A percentile compares a stretch with the other conserved stretches of the same genome.
phyloP scores from a whole-genome alignment of 2,113 vertebrate species.

The Carlito syrichta region DNA sequence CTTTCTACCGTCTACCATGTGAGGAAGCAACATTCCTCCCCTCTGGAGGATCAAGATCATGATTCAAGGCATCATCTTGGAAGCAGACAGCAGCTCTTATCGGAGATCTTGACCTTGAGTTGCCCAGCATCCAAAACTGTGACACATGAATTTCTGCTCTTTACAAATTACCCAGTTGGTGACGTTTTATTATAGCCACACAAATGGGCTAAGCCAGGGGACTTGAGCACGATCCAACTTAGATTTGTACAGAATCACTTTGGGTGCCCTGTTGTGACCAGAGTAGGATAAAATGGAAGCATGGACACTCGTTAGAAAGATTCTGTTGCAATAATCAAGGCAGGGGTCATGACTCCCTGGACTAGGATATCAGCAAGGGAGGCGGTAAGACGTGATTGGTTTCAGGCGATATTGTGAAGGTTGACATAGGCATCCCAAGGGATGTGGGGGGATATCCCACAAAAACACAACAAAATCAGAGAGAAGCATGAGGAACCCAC shows the following conservation, averaged over 20 bases:
- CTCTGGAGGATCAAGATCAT: not conserved
- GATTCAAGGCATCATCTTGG: not conserved
- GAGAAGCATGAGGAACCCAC: too few relatives aligned
- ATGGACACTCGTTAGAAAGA: too few relatives aligned
- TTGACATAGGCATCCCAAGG: not conserved
- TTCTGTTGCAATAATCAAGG: too few relatives aligned
- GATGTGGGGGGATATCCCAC: not conserved
- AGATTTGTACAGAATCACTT: too few relatives aligned
- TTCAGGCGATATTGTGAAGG: too few relatives aligned
- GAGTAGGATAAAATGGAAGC: accelerated
- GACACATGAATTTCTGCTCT: not conserved
- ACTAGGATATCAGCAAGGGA: not conserved
- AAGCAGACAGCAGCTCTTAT: not conserved
- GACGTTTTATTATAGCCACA: not conserved
- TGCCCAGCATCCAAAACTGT: not conserved
- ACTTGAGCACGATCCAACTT: accelerated
- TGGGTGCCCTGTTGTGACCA: accelerated
- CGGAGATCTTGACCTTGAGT: not conserved
- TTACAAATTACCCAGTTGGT: not conserved
- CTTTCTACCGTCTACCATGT: not conserved
- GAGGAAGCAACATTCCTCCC: not conserved
- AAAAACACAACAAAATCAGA: too few relatives aligned
- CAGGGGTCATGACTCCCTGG: not conserved
- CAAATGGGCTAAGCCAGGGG: not conserved
- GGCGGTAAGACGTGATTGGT: too few relatives aligned